phyloP scores from a whole-genome alignment of 2,797 vertebrate genomes.

The Poecilia picta region DNA sequence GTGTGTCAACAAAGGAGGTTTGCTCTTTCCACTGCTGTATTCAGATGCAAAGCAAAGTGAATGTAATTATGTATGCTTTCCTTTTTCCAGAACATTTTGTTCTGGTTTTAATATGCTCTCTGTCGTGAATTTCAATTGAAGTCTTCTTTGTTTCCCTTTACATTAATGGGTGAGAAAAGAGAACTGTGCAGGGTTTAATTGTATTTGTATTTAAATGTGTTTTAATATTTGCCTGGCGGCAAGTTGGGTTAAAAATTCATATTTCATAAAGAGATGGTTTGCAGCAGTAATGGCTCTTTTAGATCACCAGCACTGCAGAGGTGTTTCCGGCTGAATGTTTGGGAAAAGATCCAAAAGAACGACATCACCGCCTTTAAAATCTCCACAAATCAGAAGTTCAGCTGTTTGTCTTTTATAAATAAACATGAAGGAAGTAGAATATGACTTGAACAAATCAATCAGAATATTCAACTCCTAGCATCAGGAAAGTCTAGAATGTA shows the following conservation, averaged over 20 bases:
- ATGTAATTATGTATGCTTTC: slow-evolving; percentile 68
- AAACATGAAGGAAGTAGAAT: not conserved
- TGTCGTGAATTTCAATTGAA: slow-evolving; percentile 50
- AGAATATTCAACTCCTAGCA: not conserved
- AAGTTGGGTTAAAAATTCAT: slow-evolving; percentile 42
- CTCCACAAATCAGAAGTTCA: not conserved
- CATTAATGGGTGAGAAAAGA: slow-evolving; percentile 18
- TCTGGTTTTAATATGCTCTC: slow-evolving; percentile 57
- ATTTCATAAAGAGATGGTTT: slow-evolving; percentile 64
- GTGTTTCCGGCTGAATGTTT: slow-evolving; percentile 12
- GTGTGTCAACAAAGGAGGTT: slow-evolving; percentile 87
- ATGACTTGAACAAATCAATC: not conserved
- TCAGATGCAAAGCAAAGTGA: slow-evolving; percentile 84
- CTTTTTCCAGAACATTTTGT: slow-evolving; percentile 55
- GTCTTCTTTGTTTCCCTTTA: slow-evolving; percentile 52
- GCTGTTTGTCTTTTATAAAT: not conserved
- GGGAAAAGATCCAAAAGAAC: not conserved
- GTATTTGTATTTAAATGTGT: slow-evolving; percentile 54
- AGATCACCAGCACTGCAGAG: slow-evolving; percentile 26
- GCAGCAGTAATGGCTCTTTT: slow-evolving; percentile 76
- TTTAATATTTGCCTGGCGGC: slow-evolving; percentile 46
- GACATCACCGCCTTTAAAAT: not conserved
- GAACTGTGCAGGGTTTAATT: slow-evolving; percentile 43
- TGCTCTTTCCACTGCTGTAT: slow-evolving; percentile 71
- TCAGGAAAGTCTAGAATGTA: not conserved